Percentiles rank a stretch among this genome's conserved stretches.
phyloP scores from a whole-genome alignment of 2,113 vertebrate genomes.

The Leptobrachium ailaonicum region DNA sequence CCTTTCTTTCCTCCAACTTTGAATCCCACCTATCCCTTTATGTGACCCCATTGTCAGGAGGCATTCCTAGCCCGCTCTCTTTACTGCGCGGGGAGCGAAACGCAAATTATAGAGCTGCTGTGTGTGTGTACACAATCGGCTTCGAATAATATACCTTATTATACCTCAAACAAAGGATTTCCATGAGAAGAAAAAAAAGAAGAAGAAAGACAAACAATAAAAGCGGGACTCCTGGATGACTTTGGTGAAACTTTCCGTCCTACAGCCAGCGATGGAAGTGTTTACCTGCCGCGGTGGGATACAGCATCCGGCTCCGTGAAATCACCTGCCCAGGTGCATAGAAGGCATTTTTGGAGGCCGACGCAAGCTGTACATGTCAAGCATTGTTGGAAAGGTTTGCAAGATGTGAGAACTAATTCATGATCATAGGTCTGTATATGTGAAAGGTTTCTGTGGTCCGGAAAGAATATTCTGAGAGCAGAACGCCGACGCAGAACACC shows the following conservation, averaged over 20 bases:
- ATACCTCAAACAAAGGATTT: conserved; percentile 37
- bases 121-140: conserved; percentile 27
- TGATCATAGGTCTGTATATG: too few relatives aligned
- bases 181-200: conserved; percentile 14
- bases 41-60: conserved; percentile 10
- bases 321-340: neutral
- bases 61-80: neutral
- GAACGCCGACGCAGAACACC: too few relatives aligned
- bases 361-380: too few relatives aligned
- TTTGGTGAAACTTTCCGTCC: conserved; percentile 14
- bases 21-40: neutral
- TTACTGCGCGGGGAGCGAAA: conserved; percentile 9
- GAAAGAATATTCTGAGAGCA: too few relatives aligned
- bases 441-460: too few relatives aligned
- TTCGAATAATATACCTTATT: conserved; percentile 21
- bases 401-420: too few relatives aligned
- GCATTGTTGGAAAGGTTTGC: too few relatives aligned
- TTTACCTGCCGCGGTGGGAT: neutral
- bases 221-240: neutral
- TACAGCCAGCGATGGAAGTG: neutral
- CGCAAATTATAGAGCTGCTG: neutral
- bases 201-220: neutral
- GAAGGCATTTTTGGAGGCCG: too few relatives aligned
- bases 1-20: neutral
- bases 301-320: neutral